These are phyloP conservation scores for Zoroaster sp. DNA, from an alignment of 53 echinoderm and acorn worm genomes.

Conservation along the genomic window DNA sequence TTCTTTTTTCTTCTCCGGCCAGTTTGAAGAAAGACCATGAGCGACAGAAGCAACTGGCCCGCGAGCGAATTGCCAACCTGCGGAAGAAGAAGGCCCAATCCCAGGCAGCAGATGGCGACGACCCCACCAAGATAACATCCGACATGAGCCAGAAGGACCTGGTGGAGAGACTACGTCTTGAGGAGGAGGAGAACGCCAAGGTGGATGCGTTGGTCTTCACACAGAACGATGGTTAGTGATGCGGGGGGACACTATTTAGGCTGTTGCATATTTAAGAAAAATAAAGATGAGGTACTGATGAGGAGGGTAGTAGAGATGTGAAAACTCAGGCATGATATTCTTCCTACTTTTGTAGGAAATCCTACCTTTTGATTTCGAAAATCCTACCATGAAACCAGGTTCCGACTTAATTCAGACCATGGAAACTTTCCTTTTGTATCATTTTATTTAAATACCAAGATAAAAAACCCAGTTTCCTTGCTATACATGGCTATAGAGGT, in stretches of 20 bases:
- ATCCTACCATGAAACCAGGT: background rate
- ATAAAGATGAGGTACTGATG: too few species aligned
- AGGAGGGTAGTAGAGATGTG: background rate
- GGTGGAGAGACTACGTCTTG: slow-evolving; percentile 62
- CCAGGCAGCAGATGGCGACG: background rate
- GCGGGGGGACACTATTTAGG: too few species aligned
- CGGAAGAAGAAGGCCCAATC: slow-evolving; percentile 54
- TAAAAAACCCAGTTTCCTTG: too few species aligned
- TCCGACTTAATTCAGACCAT: too few species aligned
- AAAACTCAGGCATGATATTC: too few species aligned
- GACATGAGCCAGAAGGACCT: slow-evolving; percentile 57
- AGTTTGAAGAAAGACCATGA: slow-evolving; percentile 82
- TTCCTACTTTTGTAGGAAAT: too few species aligned
- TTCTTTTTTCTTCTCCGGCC: background rate
- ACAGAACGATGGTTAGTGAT: slow-evolving; percentile 47
- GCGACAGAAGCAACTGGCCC: slow-evolving; percentile 88
- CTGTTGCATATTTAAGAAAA: too few species aligned
- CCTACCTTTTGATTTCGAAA: too few species aligned
- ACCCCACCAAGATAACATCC: background rate
- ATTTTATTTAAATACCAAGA: too few species aligned
- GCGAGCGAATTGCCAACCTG: slow-evolving; percentile 71
- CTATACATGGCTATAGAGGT: too few species aligned
- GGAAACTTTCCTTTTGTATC: too few species aligned
- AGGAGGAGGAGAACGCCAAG: slow-evolving; percentile 88
- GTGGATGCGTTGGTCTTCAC: slow-evolving; percentile 77